phyloP scores from a whole-genome alignment of 2,888 invertebrate genomes.

The Orthosia cruda region DNA sequence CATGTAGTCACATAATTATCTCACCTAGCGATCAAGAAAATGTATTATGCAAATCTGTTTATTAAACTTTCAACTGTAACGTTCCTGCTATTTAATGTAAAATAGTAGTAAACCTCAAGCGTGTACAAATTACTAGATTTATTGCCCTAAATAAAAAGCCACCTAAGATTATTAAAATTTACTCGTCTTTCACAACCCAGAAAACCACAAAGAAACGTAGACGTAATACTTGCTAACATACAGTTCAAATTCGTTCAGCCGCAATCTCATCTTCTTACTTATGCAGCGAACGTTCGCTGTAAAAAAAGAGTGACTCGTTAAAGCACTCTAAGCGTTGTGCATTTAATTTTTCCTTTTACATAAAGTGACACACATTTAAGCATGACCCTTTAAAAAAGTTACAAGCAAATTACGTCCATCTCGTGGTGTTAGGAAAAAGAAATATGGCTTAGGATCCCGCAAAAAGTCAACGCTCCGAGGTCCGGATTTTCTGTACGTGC shows the following conservation, averaged over 20 bases:
- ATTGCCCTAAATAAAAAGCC: background rate
- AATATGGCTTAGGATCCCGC: constrained; percentile 5
- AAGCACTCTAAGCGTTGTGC: constrained; percentile 40
- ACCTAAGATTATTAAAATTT: constrained; percentile 14
- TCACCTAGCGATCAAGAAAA: background rate
- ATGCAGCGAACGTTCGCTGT: constrained; percentile 33
- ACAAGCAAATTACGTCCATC: constrained; percentile 24
- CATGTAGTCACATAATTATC: background rate
- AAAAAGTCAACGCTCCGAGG: constrained; percentile 8
- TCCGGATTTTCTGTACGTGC: constrained; percentile 36
- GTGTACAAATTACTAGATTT: background rate
- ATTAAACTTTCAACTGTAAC: no score
- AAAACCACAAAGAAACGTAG: constrained; percentile 10
- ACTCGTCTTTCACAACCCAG: background rate
- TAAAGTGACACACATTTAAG: constrained; percentile 16
- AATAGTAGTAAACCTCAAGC: background rate
- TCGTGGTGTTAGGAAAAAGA: constrained; percentile 8
- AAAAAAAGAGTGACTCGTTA: constrained; percentile 28
- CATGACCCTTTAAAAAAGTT: constrained; percentile 18
- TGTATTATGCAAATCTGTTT: background rate
- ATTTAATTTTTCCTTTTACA: constrained; percentile 32
- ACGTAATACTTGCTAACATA: background rate
- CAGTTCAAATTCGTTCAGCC: constrained; percentile 23
- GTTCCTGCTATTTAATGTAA: background rate
- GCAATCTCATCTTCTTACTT: constrained; percentile 24